Conservation (phyloP, 2,888 invertebrate genomes). For the Tupiocoris notatus region DNA sequence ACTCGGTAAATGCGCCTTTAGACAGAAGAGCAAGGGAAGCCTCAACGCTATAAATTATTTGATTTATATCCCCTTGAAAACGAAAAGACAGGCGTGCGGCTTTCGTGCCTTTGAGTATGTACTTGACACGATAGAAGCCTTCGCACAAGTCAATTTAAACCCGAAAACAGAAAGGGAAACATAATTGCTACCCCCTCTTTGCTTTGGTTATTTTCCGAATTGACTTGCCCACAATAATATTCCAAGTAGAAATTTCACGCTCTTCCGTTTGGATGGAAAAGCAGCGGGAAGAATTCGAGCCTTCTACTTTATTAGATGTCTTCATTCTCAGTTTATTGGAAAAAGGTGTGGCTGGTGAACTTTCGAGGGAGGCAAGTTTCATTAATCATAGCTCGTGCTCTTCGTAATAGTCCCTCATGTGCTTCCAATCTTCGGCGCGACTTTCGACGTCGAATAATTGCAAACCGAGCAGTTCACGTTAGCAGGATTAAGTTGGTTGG, state of each 20-base stretch:
- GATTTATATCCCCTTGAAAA: slow-evolving; percentile 15
- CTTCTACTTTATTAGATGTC: background rate
- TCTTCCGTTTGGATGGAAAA: background rate
- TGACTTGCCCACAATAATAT: too few relatives aligned
- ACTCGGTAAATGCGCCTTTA: background rate
- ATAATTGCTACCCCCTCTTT: background rate
- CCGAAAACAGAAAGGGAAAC: background rate
- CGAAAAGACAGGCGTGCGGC: slow-evolving; percentile 2
- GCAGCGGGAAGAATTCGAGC: background rate
- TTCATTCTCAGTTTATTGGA: too few relatives aligned
- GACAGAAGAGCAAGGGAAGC: background rate
- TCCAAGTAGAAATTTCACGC: background rate
- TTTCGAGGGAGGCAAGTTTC: too few relatives aligned
- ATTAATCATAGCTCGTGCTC: too few relatives aligned
- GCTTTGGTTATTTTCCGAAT: background rate
- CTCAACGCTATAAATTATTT: slow-evolving; percentile 8
- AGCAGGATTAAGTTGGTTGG: too few relatives aligned
- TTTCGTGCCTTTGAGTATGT: background rate
- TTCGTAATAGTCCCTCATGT: too few relatives aligned
- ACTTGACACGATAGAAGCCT: background rate
- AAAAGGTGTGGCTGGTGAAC: too few relatives aligned
- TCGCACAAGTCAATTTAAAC: background rate
- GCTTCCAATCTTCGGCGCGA: too few relatives aligned
- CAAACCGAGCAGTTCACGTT: too few relatives aligned
- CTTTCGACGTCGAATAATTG: too few relatives aligned